Evolutionary conservation across 2,797 vertebrate species (phyloP), one percentile per base, ranked within the genome.

Genomic region (Epinephelus malabaricus): DNA sequence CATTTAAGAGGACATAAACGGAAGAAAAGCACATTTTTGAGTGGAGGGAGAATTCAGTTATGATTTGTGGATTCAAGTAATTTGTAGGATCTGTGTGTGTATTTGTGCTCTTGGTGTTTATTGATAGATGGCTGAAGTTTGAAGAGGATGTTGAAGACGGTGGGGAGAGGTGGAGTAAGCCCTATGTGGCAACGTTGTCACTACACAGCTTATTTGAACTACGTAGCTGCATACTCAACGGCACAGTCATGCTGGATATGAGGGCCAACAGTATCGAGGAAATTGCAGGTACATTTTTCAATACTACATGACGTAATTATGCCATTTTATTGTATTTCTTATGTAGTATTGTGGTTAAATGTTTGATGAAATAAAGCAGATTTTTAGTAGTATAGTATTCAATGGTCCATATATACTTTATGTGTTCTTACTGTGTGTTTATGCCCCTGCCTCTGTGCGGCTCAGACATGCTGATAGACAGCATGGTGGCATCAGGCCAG

Each of bases 111-210:
- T 69, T 60, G 19, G 3, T 58, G 0, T 69, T 56, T 43, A 6
- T 21, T 27, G 89, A 70, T 92, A 99, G 98, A 85, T 99, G 98
- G 98, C 93, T 99, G 76, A 99, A 99, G 90, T 99, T 99, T 88
- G 98, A 99, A 92, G 98, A 99, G 89, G 98, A 99, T 50, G 98
- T 99, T 78, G 98, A 99, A 93, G 98, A 99, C 4, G 98, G 98
- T 0, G 98, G 98, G 0, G 98, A 99, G 87, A 92, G 98, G 19
- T 99, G 98, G 98, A 99, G 98, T 93, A 99, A 99, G 64, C 98
- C 98, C 51, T 99, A 99, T 0, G 98, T 99, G 85, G 98, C 98
- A 46, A 99, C 98, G 0, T 92, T 99, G 46, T 99, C 98, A 53
- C 93, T 99, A 64, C 98, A 99, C 92, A 99, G 98, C 87, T 95